A percentile compares a stretch with the other conserved stretches of the same genome.
These are phyloP conservation scores for Ictalurus furcatus DNA, from an alignment of 2,113 vertebrate species.

Conservation along the genomic window DNA sequence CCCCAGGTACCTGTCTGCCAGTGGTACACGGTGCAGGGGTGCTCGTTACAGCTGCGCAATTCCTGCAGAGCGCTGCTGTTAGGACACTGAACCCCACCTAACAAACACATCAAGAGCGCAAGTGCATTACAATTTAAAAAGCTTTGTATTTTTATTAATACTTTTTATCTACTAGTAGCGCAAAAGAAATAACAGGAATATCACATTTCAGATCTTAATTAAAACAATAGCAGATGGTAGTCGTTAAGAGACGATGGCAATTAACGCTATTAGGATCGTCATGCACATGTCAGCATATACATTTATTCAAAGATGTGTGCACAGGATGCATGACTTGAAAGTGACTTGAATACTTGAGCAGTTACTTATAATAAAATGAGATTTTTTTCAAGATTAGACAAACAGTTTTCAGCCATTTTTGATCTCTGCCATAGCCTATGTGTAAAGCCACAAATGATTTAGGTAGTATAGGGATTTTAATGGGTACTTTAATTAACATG, in stretches of 20 bases:
- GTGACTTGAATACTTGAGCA: neutral
- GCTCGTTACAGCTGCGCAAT: constrained; percentile 88
- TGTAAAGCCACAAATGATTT: neutral
- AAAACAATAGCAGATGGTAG: neutral
- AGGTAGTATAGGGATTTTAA: neutral
- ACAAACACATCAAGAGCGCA: constrained; percentile 20
- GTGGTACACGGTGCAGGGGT: constrained; percentile 96
- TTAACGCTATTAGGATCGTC: neutral
- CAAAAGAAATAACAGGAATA: neutral
- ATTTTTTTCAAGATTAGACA: neutral
- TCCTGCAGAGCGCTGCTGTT: constrained; percentile 90
- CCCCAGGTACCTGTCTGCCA: constrained; percentile 95
- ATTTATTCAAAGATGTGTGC: neutral
- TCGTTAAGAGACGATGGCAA: neutral
- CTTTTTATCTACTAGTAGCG: neutral
- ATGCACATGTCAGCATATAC: neutral
- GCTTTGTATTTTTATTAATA: neutral
- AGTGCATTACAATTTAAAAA: neutral
- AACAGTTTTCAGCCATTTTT: neutral
- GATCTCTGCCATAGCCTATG: neutral
- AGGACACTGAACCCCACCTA: constrained; percentile 88
- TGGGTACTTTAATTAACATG: neutral
- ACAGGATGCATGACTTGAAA: neutral
- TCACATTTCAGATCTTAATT: neutral
- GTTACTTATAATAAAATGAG: neutral